Percentiles rank a stretch among this genome's conserved stretches.
These are phyloP conservation scores for Malurus splendens DNA, from an alignment of 2,797 vertebrate genomes.

Conservation along the genomic window DNA sequence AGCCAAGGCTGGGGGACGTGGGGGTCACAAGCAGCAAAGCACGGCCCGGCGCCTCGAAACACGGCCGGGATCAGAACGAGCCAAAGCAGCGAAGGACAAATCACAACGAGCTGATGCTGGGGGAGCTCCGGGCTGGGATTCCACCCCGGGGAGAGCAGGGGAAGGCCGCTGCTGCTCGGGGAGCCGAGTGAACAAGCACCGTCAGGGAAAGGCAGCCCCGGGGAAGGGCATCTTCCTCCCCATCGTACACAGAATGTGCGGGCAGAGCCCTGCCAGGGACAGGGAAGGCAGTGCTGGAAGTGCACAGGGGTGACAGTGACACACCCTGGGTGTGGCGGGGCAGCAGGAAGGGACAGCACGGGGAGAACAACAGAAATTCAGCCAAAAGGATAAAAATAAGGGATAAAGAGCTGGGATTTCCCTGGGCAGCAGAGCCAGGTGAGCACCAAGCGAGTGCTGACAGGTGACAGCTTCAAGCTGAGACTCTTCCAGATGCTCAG, in stretches of 20 bases:
- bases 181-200: background rate
- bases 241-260: rapidly evolving
- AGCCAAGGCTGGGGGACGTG: background rate
- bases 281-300: background rate
- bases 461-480: background rate
- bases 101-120: background rate
- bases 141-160: background rate
- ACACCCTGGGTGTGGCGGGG: background rate
- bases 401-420: background rate
- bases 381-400: background rate
- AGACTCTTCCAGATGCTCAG: background rate
- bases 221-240: background rate
- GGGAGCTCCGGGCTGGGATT: background rate
- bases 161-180: background rate
- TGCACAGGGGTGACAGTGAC: background rate
- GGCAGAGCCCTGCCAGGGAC: background rate
- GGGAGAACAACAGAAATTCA: background rate
- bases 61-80: background rate
- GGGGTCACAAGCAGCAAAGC: slow-evolving; percentile 42
- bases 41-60: background rate
- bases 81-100: slow-evolving; percentile 23
- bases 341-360: rapidly evolving
- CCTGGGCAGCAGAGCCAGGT: background rate
- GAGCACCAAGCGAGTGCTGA: background rate
- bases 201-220: background rate